These are phyloP conservation scores for Symphodus melops DNA, from an alignment of 2,113 vertebrate genomes.

Conservation along the genomic window DNA sequence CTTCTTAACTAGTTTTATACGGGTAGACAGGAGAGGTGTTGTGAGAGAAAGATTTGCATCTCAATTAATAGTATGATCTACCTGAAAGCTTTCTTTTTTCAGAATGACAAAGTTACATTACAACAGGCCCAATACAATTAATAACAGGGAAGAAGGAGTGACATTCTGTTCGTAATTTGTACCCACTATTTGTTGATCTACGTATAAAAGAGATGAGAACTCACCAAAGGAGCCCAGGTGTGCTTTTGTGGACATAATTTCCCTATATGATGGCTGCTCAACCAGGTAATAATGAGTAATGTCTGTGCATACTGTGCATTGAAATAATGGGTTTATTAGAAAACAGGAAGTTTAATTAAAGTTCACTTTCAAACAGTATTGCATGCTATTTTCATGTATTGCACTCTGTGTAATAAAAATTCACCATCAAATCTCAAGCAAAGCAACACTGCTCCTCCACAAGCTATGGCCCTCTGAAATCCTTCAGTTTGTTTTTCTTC, in stretches of 20 bases:
- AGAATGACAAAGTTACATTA: not conserved
- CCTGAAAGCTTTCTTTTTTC: not conserved
- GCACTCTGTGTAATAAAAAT: not conserved
- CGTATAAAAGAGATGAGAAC: not conserved
- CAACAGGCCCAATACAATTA: not conserved
- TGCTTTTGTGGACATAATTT: not conserved
- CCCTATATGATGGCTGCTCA: not conserved
- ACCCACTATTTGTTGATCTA: not conserved
- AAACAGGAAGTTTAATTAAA: not conserved
- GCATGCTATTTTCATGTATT: not conserved
- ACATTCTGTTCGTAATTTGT: not conserved
- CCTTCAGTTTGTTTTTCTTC: no score
- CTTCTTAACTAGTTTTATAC: not conserved
- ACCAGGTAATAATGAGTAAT: not conserved
- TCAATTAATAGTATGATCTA: not conserved
- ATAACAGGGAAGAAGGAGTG: not conserved
- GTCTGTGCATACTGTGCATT: not conserved
- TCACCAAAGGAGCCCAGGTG: not conserved
- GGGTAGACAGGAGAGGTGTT: not conserved
- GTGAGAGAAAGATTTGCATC: not conserved
- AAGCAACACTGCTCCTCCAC: not conserved
- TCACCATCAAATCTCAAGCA: not conserved
- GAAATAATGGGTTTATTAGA: not conserved
- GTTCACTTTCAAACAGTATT: not conserved
- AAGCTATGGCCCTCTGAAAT: not conserved